Evolutionary conservation across 2,888 invertebrate genomes (phyloP), one percentile per base, ranked within the genome.

Genomic region (Julus scandinavius): DNA sequence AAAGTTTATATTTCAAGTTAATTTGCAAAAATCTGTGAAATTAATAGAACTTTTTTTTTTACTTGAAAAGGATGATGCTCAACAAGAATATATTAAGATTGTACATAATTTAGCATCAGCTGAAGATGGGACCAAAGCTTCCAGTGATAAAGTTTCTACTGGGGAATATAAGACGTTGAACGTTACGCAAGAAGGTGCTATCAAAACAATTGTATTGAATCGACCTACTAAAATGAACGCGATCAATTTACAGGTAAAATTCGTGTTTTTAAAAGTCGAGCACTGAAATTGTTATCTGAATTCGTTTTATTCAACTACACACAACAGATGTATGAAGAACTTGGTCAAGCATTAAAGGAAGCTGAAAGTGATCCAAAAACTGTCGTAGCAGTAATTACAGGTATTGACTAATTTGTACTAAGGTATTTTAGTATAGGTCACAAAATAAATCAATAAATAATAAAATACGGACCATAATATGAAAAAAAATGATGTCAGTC

Each of bases 311-410:
- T 29, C 29, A 29, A 29, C 29, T 29, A 29, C 29, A 29, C 29
- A 29, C 13, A 45, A 86, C 90, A 94, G 92, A 96, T 96, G 94
- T 98, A 97, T 92, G 90, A 92, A 87, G 94, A 94, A 90, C 92
- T 97, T 20, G 93, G 93, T 0, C 92, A 93, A 29, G 94, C 95
- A 38, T 92, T 98, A 49, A 94, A 94, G 63, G 94, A 95, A 89
- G 96, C 96, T 49, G 95, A 95, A 45, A 92, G 92, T 13, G 95
- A 97, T 92, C 94, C 95, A 41, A 91, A 93, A 20, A 94, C 96
- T 38, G 93, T 94, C 17, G 93, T 96, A 40, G 95, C 96, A 63
- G 96, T 96, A 1, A 92, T 98, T 40, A 97, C 97, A 13, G 93
- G 93, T 93, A 90, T 89, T 88, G 9, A 17, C 17, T 58, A 17